Conservation (phyloP, 2,797 vertebrate genomes). For the Todus mexicanus region DNA sequence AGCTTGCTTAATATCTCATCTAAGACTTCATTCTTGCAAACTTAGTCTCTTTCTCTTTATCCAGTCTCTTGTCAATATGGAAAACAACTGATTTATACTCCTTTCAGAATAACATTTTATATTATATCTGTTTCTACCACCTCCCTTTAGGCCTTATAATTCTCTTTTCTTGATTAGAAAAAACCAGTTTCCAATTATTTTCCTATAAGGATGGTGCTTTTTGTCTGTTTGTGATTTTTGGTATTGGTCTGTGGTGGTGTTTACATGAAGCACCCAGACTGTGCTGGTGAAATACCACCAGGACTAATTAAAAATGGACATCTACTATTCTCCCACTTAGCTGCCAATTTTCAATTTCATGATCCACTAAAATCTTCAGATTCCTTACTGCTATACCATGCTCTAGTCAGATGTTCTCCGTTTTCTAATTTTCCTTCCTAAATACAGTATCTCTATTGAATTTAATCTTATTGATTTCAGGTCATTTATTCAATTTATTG, state of each 20-base stretch:
- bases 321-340: not conserved
- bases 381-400: not conserved
- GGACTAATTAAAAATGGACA: not conserved
- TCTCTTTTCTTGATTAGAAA: not conserved
- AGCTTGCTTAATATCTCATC: not conserved
- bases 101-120: not conserved
- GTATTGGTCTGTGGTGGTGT: not conserved
- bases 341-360: not conserved
- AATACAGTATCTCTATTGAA: not conserved
- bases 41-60: not conserved
- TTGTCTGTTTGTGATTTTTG: not conserved
- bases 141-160: not conserved
- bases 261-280: not conserved
- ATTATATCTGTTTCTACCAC: not conserved
- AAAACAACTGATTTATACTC: not conserved
- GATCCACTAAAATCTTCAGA: not conserved
- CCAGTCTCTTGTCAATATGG: not conserved
- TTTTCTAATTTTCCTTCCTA: not conserved
- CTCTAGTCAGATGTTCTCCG: not conserved
- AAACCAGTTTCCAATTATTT: not conserved
- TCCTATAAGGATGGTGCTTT: not conserved
- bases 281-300: not conserved
- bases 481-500: conserved; percentile 12
- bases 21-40: not conserved
- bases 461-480: conserved; percentile 20